Evolutionary conservation across 2,888 invertebrate species (phyloP).

Genomic region (Tipula lateralis): DNA sequence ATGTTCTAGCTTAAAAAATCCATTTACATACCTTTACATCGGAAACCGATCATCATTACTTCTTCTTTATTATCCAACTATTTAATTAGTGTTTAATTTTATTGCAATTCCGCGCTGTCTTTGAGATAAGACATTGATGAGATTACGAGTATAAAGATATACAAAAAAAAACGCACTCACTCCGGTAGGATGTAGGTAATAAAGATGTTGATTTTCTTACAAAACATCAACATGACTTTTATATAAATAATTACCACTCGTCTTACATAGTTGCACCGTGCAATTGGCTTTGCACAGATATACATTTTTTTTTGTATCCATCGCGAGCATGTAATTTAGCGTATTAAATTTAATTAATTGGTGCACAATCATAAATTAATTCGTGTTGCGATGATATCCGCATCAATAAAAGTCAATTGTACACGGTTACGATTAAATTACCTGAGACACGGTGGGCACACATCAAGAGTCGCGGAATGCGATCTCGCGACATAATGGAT

Average conservation of each 20-base stretch:
- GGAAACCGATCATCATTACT: not conserved
- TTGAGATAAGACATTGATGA: too few species aligned
- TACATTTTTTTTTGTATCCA: too few species aligned
- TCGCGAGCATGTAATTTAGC: too few species aligned
- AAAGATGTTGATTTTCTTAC: not conserved
- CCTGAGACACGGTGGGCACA: not conserved
- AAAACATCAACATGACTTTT: not conserved
- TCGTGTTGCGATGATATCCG: not conserved
- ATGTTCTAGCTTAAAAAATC: too few species aligned
- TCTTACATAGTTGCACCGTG: too few species aligned
- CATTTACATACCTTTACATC: too few species aligned
- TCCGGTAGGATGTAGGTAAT: not conserved
- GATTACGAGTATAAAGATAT: too few species aligned
- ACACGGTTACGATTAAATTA: not conserved
- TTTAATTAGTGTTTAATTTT: not conserved
- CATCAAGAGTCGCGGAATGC: not conserved
- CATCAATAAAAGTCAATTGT: not conserved
- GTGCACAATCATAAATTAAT: not conserved
- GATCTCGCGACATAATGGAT: not conserved
- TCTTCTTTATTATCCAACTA: not conserved
- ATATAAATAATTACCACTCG: not conserved
- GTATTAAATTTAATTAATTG: not conserved
- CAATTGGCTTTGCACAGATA: too few species aligned
- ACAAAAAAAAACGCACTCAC: too few species aligned
- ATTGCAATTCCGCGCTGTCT: not conserved